These are phyloP conservation scores for Atherix ibis DNA, from an alignment of 2,888 invertebrate genomes.

Conservation along the genomic window DNA sequence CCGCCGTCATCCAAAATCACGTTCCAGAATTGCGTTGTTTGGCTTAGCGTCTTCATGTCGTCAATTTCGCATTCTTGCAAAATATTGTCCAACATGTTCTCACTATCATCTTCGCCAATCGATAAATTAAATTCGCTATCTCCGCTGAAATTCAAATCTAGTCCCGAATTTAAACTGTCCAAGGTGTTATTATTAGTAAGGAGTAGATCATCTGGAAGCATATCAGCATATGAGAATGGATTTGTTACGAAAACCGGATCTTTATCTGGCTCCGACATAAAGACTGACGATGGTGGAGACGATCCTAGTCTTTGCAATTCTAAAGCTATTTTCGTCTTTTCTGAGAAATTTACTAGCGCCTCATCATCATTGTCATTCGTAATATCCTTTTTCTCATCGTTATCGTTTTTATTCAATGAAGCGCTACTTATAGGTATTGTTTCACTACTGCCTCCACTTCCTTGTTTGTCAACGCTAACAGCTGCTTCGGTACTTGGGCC, in stretches of 20 bases:
- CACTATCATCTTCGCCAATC: constrained; percentile 28
- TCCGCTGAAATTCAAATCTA: constrained; percentile 29
- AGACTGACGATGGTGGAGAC: constrained; percentile 10
- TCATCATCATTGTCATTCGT: constrained; percentile 14
- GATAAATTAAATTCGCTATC: constrained; percentile 30
- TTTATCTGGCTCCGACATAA: constrained; percentile 7
- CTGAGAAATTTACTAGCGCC: constrained; percentile 23
- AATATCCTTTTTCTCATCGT: no score
- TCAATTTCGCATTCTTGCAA: constrained; percentile 32
- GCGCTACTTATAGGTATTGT: no score
- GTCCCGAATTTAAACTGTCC: constrained; percentile 19
- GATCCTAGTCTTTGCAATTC: constrained; percentile 22
- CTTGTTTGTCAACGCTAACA: background rate
- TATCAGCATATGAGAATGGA: constrained; percentile 27
- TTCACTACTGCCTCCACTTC: no score
- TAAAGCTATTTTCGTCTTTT: constrained; percentile 25
- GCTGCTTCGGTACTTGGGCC: constrained; percentile 1
- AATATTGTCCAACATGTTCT: constrained; percentile 32
- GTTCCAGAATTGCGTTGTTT: constrained; percentile 32
- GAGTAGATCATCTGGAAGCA: constrained; percentile 25
- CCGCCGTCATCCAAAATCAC: constrained; percentile 31
- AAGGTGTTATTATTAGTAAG: constrained; percentile 3
- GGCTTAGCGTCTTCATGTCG: constrained; percentile 29
- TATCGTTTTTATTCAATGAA: constrained; percentile 12
- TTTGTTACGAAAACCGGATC: constrained; percentile 21